Evolutionary conservation across 1,140 invertebrate genomes (phyloP).

Genomic region (Aphaenogaster ashmeadi): DNA sequence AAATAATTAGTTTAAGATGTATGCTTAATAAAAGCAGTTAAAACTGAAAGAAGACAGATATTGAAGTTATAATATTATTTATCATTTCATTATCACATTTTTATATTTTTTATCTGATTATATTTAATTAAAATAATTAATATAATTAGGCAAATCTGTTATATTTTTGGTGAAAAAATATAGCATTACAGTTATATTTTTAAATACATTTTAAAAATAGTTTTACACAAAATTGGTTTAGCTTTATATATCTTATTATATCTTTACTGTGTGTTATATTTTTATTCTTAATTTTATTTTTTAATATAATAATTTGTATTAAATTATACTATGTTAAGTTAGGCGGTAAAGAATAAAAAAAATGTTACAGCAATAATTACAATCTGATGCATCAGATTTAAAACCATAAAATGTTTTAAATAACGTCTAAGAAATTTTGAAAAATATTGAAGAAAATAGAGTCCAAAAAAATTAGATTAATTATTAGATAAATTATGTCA

Average conservation of each 20-base stretch:
- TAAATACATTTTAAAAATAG: background rate
- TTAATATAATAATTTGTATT: background rate
- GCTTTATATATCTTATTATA: background rate
- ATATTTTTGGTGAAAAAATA: background rate
- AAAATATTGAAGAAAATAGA: background rate
- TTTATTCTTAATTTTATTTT: background rate
- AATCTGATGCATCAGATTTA: background rate
- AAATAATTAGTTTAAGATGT: background rate
- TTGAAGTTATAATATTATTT: background rate
- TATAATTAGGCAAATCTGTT: background rate
- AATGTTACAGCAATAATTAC: background rate
- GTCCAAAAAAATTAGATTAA: background rate
- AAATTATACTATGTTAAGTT: background rate
- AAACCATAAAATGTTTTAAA: background rate
- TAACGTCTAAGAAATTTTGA: background rate
- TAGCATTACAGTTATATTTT: background rate
- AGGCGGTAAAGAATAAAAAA: background rate
- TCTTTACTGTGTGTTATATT: background rate
- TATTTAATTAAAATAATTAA: background rate
- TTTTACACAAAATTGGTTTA: background rate
- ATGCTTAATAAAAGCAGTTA: background rate
- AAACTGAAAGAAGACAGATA: background rate
- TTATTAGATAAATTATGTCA: background rate
- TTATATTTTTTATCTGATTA: background rate
- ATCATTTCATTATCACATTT: background rate